These are phyloP conservation scores for Urocyon cinereoargenteus DNA, from an alignment of 2,797 vertebrate species.

Conservation along the genomic window DNA sequence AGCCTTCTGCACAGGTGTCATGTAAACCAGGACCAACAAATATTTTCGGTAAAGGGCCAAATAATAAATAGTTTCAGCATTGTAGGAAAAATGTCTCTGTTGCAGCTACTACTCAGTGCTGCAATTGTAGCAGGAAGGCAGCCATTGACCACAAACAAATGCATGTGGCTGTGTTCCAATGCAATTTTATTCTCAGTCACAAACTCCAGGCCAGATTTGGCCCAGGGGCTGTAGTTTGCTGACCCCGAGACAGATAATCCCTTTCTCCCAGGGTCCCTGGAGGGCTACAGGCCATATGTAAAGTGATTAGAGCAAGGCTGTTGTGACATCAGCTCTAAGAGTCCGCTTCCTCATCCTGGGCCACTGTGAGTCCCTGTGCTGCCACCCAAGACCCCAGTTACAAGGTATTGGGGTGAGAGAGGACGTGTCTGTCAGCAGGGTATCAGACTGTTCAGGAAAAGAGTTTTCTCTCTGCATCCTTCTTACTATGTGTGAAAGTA, in stretches of 20 bases:
- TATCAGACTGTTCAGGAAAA: not conserved
- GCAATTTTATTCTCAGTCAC: not conserved
- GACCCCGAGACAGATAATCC: not conserved
- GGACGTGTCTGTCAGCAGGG: not conserved
- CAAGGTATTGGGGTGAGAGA: not conserved
- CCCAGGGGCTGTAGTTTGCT: not conserved
- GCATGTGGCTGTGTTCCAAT: not conserved
- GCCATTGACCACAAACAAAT: not conserved
- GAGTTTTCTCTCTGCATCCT: slow-evolving; percentile 36
- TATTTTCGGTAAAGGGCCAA: not conserved
- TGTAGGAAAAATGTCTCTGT: not conserved
- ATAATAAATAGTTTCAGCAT: not conserved
- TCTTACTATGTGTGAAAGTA: slow-evolving; percentile 40
- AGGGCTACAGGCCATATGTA: not conserved
- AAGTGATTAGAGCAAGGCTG: not conserved
- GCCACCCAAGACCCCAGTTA: not conserved
- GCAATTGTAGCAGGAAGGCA: not conserved
- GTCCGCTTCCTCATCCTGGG: not conserved
- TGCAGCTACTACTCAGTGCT: not conserved
- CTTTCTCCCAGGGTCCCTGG: not conserved
- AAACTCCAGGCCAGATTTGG: not conserved
- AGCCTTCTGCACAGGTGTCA: not conserved
- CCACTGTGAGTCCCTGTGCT: not conserved
- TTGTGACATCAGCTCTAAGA: not conserved
- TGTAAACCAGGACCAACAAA: not conserved